Percentiles rank a stretch among this genome's conserved stretches.
phyloP scores from a whole-genome alignment of 2,113 vertebrate genomes.

The Orientallactaga bullata region DNA sequence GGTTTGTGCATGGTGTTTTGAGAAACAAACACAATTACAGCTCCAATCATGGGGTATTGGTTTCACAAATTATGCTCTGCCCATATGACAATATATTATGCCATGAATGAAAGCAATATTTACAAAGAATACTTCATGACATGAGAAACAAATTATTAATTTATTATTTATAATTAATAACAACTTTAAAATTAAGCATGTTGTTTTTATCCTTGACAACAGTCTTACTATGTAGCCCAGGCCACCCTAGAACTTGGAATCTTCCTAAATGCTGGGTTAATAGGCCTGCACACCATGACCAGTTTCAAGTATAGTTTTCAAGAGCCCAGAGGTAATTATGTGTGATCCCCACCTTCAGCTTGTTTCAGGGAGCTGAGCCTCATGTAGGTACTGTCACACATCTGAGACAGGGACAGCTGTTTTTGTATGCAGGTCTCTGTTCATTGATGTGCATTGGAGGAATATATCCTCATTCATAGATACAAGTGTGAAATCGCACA shows the following conservation, averaged over 20 bases:
- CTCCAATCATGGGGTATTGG: conserved; percentile 24
- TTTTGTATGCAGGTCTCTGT: background rate
- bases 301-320: background rate
- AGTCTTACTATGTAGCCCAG: background rate
- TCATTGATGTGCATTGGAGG: background rate
- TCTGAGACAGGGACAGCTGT: fast-evolving
- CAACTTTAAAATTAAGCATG: no score
- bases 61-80: conserved; percentile 67
- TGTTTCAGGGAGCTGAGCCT: no score
- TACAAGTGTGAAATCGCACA: background rate
- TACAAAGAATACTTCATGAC: conserved; percentile 39
- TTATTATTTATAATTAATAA: no score
- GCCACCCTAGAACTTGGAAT: background rate
- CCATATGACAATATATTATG: conserved; percentile 8
- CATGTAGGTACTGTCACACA: fast-evolving
- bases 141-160: conserved; percentile 4
- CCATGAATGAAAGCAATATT: conserved; percentile 51
- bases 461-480: background rate
- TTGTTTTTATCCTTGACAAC: background rate
- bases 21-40: conserved; percentile 62
- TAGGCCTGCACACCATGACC: background rate
- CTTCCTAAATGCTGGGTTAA: background rate
- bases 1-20: conserved; percentile 43
- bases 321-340: background rate
- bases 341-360: no score